Evolutionary conservation across 2,888 invertebrate genomes (phyloP).

Genomic region (Dicranocentrus wangi): DNA sequence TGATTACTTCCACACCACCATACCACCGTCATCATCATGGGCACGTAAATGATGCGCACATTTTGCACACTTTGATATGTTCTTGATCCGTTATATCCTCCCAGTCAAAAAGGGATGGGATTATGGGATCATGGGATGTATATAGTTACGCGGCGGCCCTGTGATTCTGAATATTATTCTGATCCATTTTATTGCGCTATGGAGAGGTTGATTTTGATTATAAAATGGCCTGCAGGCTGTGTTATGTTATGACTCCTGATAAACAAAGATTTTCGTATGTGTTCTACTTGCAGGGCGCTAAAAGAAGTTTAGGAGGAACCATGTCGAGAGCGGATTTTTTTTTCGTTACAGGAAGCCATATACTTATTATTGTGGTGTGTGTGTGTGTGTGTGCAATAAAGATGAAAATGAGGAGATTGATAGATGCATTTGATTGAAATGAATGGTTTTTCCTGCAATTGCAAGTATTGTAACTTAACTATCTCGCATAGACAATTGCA

Average conservation of each 20-base stretch:
- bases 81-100: slow-evolving; percentile 52
- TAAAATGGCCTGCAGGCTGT: not conserved
- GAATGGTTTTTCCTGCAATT: too few relatives aligned
- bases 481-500: too few relatives aligned
- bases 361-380: too few relatives aligned
- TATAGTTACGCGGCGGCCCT: not conserved
- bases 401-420: too few relatives aligned
- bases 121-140: too few relatives aligned
- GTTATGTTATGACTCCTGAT: too few relatives aligned
- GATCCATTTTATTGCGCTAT: not conserved
- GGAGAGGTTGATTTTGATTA: slow-evolving; percentile 6
- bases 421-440: too few relatives aligned
- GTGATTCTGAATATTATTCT: not conserved
- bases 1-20: not conserved
- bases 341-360: slow-evolving; percentile 10
- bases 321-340: not conserved
- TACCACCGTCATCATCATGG: not conserved
- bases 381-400: too few relatives aligned
- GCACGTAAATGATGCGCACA: slow-evolving; percentile 2
- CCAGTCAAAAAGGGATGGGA: not conserved
- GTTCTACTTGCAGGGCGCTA: too few relatives aligned
- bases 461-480: too few relatives aligned
- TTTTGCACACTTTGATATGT: slow-evolving; percentile 35
- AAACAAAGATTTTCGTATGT: too few relatives aligned
- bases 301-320: too few relatives aligned